These are phyloP conservation scores for Scomber colias DNA, from an alignment of 2,113 vertebrate genomes.

Conservation along the genomic window DNA sequence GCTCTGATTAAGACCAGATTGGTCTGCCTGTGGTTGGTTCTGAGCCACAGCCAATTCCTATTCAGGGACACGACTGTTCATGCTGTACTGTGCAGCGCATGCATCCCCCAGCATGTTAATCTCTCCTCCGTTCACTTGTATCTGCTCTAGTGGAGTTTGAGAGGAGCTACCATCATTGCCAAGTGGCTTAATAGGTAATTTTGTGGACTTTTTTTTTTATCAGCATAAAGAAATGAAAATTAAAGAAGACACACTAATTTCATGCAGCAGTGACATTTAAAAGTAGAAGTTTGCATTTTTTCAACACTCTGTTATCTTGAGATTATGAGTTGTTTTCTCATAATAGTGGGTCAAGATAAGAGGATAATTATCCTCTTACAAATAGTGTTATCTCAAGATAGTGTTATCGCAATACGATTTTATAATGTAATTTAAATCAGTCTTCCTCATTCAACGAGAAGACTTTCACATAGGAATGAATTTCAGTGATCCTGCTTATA, in stretches of 20 bases:
- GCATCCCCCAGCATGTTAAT: constrained; percentile 29
- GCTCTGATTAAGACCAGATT: constrained; percentile 85
- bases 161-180: background rate
- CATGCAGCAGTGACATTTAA: background rate
- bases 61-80: constrained; percentile 71
- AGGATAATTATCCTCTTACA: too few species aligned
- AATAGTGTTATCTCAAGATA: background rate
- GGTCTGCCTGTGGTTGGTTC: constrained; percentile 69
- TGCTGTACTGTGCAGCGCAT: constrained; percentile 51
- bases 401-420: background rate
- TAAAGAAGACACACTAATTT: background rate
- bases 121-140: constrained; percentile 14
- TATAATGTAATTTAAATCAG: background rate
- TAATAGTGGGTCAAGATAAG: background rate
- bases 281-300: background rate
- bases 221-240: background rate
- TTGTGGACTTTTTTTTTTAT: constrained; percentile 4
- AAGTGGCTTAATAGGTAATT: constrained; percentile 14
- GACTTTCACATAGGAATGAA: background rate
- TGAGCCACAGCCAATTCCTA: constrained; percentile 72
- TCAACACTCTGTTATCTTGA: background rate
- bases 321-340: background rate
- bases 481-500: background rate
- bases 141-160: constrained; percentile 17
- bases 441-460: background rate